Conservation (phyloP, 2,888 invertebrate species). For the Glyphotaelius pellucidus region DNA sequence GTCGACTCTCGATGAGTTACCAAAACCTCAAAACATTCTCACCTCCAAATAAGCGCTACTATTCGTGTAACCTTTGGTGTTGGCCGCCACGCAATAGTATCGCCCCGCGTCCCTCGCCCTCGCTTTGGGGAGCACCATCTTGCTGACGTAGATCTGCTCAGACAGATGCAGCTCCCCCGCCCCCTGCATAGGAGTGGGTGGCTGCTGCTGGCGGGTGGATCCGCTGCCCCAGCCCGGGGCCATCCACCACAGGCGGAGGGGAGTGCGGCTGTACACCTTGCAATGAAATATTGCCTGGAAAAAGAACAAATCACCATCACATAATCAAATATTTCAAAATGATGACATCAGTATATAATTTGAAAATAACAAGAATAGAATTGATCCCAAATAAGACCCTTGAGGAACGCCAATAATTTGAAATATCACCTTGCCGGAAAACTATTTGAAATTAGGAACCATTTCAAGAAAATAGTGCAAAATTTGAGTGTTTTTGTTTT, state of each 20-base stretch:
- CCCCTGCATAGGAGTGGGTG: slow-evolving; percentile 51
- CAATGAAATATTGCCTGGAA: slow-evolving; percentile 65
- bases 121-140: slow-evolving; percentile 59
- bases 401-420: too few species aligned
- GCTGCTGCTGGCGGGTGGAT: slow-evolving; percentile 42
- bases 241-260: slow-evolving; percentile 61
- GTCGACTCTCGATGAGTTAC: too few species aligned
- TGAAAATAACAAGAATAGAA: too few species aligned
- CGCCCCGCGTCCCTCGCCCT: slow-evolving; percentile 53
- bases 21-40: not conserved
- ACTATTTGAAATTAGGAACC: too few species aligned
- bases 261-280: slow-evolving; percentile 60
- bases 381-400: too few species aligned
- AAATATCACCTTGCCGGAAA: too few species aligned
- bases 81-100: slow-evolving; percentile 64
- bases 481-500: too few species aligned
- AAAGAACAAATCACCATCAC: not conserved
- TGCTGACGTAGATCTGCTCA: slow-evolving; percentile 57
- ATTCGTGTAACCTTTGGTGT: slow-evolving; percentile 63
- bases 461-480: too few species aligned
- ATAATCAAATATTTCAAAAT: not conserved
- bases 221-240: slow-evolving; percentile 47
- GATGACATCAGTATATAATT: too few species aligned
- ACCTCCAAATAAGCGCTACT: slow-evolving; percentile 62
- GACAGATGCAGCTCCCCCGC: slow-evolving; percentile 52